Percentiles rank a stretch among this genome's conserved stretches.
These are phyloP conservation scores for Wasmannia auropunctata DNA, from an alignment of 1,140 invertebrate species.

Conservation along the genomic window DNA sequence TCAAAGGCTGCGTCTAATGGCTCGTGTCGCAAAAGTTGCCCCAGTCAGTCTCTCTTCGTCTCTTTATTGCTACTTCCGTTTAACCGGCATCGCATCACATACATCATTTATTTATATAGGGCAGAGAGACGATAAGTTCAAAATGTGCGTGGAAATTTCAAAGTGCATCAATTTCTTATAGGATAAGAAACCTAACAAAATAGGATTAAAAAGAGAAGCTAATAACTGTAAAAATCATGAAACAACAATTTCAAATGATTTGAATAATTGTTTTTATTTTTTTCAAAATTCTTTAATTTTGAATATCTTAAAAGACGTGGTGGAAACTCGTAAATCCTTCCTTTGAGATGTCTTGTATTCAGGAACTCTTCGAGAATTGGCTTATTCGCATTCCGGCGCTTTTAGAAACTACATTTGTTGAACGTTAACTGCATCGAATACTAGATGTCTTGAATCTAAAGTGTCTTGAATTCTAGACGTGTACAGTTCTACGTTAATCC, in stretches of 20 bases:
- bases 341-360: neutral
- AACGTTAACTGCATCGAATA: constrained; percentile 31
- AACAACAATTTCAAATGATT: neutral
- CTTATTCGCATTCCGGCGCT: neutral
- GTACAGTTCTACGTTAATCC: neutral
- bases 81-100: constrained; percentile 1
- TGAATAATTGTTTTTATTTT: neutral
- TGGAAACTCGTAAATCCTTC: neutral
- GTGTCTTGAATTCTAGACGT: neutral
- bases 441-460: constrained; percentile 3
- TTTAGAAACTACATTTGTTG: neutral
- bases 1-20: constrained; percentile 66
- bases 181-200: neutral
- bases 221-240: neutral
- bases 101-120: constrained; percentile 24
- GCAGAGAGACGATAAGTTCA: neutral
- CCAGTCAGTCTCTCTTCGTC: constrained; percentile 1
- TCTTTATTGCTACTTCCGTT: constrained; percentile 21
- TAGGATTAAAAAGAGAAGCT: neutral
- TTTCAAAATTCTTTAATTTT: neutral
- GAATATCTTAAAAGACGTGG: neutral
- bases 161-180: neutral
- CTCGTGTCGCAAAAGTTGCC: constrained; percentile 58
- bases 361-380: neutral
- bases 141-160: neutral